phyloP scores from a whole-genome alignment of 2,797 vertebrate species.

The Dallia pectoralis region DNA sequence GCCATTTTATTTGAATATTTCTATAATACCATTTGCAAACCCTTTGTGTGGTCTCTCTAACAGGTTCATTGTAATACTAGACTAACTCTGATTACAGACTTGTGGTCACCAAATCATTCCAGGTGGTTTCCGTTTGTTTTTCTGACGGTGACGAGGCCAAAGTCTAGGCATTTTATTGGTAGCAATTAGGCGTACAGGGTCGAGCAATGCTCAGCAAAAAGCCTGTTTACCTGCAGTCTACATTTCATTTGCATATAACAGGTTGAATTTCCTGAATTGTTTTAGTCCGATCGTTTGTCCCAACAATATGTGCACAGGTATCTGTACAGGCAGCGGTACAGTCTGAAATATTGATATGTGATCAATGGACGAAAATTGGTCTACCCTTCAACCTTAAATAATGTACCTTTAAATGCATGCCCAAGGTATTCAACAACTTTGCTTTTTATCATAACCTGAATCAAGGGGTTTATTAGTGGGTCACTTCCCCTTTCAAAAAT shows the following conservation, averaged over 20 bases:
- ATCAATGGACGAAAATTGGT: too few relatives aligned
- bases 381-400: background rate
- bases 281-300: background rate
- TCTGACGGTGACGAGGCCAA: conserved; percentile 21
- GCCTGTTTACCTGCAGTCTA: conserved; percentile 11
- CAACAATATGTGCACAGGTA: background rate
- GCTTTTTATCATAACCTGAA: background rate
- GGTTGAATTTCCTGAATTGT: background rate
- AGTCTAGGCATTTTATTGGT: conserved; percentile 29
- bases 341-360: too few relatives aligned
- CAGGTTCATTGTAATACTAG: too few relatives aligned
- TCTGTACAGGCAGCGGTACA: background rate
- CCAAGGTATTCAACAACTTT: background rate
- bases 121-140: conserved; percentile 30
- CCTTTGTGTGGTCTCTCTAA: too few relatives aligned
- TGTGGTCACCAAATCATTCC: background rate
- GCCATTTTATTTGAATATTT: conserved; percentile 60
- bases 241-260: background rate
- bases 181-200: background rate
- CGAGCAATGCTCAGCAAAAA: background rate
- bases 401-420: background rate
- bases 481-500: too few relatives aligned
- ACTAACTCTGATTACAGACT: too few relatives aligned
- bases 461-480: background rate
- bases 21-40: too few relatives aligned